phyloP scores from a whole-genome alignment of 2,888 invertebrate genomes.

The Nycteola revayana region DNA sequence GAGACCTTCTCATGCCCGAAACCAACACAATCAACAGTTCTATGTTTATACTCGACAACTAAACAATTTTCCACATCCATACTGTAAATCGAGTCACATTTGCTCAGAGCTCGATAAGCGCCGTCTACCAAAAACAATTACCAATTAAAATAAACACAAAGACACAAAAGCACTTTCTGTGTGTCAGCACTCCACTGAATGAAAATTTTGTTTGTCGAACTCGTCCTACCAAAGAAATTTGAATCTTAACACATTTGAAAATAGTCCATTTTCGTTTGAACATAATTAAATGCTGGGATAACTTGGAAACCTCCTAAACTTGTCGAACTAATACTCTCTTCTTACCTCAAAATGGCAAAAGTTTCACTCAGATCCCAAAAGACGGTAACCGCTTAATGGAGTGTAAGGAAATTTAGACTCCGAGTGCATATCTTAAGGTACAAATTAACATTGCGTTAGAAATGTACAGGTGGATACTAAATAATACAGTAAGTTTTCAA shows the following conservation, averaged over 20 bases:
- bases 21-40: too few species aligned
- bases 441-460: constrained; percentile 21
- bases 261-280: constrained; percentile 29
- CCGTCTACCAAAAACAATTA: constrained; percentile 31
- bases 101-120: constrained; percentile 24
- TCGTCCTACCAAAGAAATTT: constrained; percentile 19
- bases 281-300: constrained; percentile 46
- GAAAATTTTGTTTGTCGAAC: constrained; percentile 45
- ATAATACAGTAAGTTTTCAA: constrained; percentile 55
- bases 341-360: constrained; percentile 72
- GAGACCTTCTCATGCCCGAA: too few species aligned
- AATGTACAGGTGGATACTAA: constrained; percentile 50
- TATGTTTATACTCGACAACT: too few species aligned
- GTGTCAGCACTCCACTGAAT: constrained; percentile 43
- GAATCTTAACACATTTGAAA: constrained; percentile 19
- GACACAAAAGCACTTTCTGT: constrained; percentile 40
- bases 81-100: constrained; percentile 14
- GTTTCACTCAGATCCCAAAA: constrained; percentile 43
- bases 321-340: constrained; percentile 75
- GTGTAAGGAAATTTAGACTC: constrained; percentile 40
- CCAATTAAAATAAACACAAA: constrained; percentile 47
- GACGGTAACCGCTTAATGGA: constrained; percentile 36
- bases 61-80: too few species aligned
- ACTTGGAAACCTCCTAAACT: constrained; percentile 66
- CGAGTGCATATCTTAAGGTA: constrained; percentile 31